Base-by-base conservation (phyloP, 2,888 invertebrate species). In the Xylota sylvarum region DNA sequence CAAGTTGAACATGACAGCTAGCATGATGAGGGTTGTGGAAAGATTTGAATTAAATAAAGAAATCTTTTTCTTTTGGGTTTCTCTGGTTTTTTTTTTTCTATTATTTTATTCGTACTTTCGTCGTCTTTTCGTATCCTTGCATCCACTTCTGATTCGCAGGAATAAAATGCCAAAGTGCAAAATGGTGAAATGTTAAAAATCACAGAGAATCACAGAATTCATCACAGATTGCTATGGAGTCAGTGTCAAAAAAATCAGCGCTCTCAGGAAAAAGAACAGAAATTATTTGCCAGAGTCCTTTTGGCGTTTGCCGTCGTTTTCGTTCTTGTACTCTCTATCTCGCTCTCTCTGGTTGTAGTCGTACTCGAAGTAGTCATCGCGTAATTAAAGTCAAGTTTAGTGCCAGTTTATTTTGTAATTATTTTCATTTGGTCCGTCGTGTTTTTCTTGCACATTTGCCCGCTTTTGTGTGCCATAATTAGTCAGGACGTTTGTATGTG, bases 361-460 rank as follows among this genome's bases (percentile, higher is more conserved):
- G 27, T 12, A 46, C 40, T 77, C 55, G 50, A 14, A 65, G 80
- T 43, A 85, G 81, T 77, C 81, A 85, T 78, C 77, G 86, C 72
- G 79, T 86, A 82, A 86, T 86, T 86, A 77, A 77, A 86, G 86
- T 77, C 86, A 78, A 86, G 86, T 86, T 86, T 82, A 86, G 86
- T 86, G 86, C 82, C 82, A 86, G 86, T 86, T 86, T 86, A 86
- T 82, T 86, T 86, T 86, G 86, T 86, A 86, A 86, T 86, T 86
- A 86, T 86, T 86, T 82, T 86, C 77, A 40, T 82, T 82, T 82
- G 81, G 86, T 78, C 77, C 77, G 82, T 78, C 70, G 48, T 74
- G 69, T n/a, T 65, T 72, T 82, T 77, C 58, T 67, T 76, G 69
- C 74, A 65, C 58, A 69, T 70, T 85, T 76, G 17, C 35, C 32